These are phyloP conservation scores for Drosophila meridionalis DNA, from an alignment of 2,888 invertebrate genomes.

Conservation along the genomic window DNA sequence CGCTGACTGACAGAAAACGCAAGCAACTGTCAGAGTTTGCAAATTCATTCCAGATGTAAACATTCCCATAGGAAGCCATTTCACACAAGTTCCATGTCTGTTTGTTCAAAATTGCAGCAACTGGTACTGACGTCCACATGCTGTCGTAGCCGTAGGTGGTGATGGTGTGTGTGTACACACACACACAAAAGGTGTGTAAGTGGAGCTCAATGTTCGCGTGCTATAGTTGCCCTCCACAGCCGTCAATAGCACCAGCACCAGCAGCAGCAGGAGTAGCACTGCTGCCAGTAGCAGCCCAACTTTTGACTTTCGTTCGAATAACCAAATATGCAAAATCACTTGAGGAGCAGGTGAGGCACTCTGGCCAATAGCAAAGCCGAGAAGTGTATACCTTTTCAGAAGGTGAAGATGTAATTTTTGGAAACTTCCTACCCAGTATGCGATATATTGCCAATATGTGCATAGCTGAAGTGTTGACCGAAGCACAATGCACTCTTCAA, in stretches of 20 bases:
- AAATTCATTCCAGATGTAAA: conserved; percentile 78
- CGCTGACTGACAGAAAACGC: conserved; percentile 73
- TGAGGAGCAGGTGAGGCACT: background rate
- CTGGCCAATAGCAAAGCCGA: conserved; percentile 22
- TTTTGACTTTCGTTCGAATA: conserved; percentile 52
- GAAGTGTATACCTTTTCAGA: conserved; percentile 36
- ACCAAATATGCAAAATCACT: conserved; percentile 48
- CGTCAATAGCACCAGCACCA: conserved; percentile 38
- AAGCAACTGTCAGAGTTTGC: conserved; percentile 74
- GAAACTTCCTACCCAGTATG: background rate
- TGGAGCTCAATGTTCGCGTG: conserved; percentile 30
- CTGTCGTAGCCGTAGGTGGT: background rate
- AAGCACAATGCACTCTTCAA: background rate
- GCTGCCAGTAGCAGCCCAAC: conserved; percentile 41
- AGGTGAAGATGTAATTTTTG: background rate
- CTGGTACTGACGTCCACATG: conserved; percentile 61
- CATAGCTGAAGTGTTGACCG: background rate
- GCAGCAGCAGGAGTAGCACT: conserved; percentile 1
- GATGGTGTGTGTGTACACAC: background rate
- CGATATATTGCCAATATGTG: background rate
- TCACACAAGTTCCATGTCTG: conserved; percentile 73
- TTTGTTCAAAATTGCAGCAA: conserved; percentile 70
- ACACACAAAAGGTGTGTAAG: conserved; percentile 3
- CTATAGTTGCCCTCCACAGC: conserved; percentile 44
- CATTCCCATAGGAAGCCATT: conserved; percentile 75